A percentile compares a stretch with the other conserved stretches of the same genome.
Evolutionary conservation across 2,888 invertebrate genomes (phyloP).

Genomic region (Merodon equestris): DNA sequence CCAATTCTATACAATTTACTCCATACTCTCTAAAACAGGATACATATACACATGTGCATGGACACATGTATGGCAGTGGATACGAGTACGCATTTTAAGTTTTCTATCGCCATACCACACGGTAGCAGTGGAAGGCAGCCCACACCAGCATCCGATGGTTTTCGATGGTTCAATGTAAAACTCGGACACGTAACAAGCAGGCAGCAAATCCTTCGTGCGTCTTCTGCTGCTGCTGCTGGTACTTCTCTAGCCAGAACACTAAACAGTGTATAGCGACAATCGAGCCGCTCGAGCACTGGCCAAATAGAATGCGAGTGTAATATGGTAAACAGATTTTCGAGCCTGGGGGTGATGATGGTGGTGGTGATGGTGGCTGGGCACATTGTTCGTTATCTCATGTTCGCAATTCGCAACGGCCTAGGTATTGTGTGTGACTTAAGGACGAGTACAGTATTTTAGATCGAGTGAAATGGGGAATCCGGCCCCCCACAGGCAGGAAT

Average conservation of each 20-base stretch:
- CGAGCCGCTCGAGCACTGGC: constrained; percentile 50
- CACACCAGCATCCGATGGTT: too few species aligned
- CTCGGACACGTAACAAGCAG: constrained; percentile 65
- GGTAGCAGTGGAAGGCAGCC: background rate
- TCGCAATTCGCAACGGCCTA: constrained; percentile 66
- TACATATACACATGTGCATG: constrained; percentile 15
- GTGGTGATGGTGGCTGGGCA: constrained; percentile 55
- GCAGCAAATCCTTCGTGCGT: constrained; percentile 60
- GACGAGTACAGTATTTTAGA: constrained; percentile 62
- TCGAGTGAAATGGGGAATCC: too few species aligned
- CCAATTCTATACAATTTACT: constrained; percentile 56
- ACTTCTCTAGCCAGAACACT: constrained; percentile 11
- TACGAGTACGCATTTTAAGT: constrained; percentile 56
- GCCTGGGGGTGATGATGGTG: too few species aligned
- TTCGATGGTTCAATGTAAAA: constrained; percentile 50
- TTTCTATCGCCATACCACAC: constrained; percentile 49
- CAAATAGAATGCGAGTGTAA: constrained; percentile 62
- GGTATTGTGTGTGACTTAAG: constrained; percentile 68
- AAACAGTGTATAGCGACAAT: constrained; percentile 1
- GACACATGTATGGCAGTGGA: too few species aligned
- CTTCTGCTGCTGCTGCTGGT: constrained; percentile 36
- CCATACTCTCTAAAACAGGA: constrained; percentile 3
- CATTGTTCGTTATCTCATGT: constrained; percentile 66
- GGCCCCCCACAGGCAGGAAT: constrained; percentile 9
- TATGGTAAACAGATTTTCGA: constrained; percentile 66